Evolutionary conservation across 2,797 vertebrate genomes (phyloP).

Genomic region (Catharus ustulatus): DNA sequence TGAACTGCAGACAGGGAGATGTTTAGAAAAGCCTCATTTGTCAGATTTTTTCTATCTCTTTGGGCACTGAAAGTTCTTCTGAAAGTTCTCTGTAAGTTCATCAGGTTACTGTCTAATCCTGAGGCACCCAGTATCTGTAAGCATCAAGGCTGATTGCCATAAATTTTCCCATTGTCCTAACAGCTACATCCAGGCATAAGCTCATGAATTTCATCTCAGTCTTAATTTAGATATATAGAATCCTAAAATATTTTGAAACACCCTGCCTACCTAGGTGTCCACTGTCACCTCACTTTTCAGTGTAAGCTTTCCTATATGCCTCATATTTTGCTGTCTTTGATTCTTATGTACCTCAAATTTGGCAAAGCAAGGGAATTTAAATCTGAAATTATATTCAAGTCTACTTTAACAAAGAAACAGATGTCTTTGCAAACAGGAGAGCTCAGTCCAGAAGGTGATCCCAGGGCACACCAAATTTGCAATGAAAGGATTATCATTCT

Average conservation of each 20-base stretch:
- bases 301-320: background rate
- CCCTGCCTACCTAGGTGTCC: background rate
- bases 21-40: background rate
- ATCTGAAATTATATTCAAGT: background rate
- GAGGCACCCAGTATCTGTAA: background rate
- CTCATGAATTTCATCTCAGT: background rate
- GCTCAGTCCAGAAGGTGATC: background rate
- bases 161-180: background rate
- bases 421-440: background rate
- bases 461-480: background rate
- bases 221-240: background rate
- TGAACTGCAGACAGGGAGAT: background rate
- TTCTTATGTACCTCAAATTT: background rate
- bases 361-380: background rate
- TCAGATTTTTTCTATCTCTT: background rate
- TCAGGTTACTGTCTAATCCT: background rate
- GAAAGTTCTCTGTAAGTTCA: background rate
- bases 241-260: background rate
- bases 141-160: background rate
- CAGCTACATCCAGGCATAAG: background rate
- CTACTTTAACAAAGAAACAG: background rate
- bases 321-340: background rate
- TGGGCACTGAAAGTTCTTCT: background rate
- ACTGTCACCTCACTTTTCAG: background rate
- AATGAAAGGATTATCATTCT: background rate